Evolutionary conservation across 2,113 vertebrate genomes (phyloP).

Genomic region (Odontesthes bonariensis): DNA sequence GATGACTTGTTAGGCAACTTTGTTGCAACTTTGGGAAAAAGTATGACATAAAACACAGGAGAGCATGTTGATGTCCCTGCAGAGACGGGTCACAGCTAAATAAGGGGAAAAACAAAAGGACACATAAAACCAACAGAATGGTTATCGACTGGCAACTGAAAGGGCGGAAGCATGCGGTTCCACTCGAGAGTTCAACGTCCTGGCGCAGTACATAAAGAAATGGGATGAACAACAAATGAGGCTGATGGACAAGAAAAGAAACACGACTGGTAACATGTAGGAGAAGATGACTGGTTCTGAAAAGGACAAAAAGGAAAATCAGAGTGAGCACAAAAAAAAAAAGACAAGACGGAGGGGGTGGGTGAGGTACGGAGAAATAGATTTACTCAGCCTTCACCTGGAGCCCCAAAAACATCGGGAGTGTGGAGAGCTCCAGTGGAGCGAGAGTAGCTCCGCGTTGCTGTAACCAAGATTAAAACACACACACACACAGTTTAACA

Average conservation of each 20-base stretch:
- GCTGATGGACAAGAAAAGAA: constrained; percentile 50
- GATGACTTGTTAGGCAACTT: constrained; percentile 66
- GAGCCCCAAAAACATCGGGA: constrained; percentile 92
- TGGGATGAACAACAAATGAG: constrained; percentile 10
- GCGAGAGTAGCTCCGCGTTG: constrained; percentile 97
- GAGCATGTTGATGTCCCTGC: constrained; percentile 28
- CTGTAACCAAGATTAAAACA: constrained; percentile 91
- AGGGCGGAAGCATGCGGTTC: constrained; percentile 79
- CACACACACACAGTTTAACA: constrained; percentile 66
- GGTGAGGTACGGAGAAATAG: constrained; percentile 70
- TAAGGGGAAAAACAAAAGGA: constrained; percentile 43
- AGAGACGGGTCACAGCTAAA: constrained; percentile 43
- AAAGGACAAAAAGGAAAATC: constrained; percentile 30
- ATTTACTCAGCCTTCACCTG: constrained; percentile 98
- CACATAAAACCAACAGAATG: constrained; percentile 50
- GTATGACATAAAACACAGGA: constrained; percentile 52
- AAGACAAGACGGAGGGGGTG: constrained; percentile 46
- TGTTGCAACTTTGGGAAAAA: constrained; percentile 45
- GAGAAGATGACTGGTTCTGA: constrained; percentile 32
- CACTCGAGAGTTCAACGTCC: constrained; percentile 56
- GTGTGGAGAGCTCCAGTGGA: constrained; percentile 97
- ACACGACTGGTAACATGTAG: constrained; percentile 28
- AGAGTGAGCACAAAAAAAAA: constrained; percentile 22
- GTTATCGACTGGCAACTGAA: constrained; percentile 62
- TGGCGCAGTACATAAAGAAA: constrained; percentile 24